Conservation (phyloP, 2,113 vertebrate genomes). For the Cathartes aura region DNA sequence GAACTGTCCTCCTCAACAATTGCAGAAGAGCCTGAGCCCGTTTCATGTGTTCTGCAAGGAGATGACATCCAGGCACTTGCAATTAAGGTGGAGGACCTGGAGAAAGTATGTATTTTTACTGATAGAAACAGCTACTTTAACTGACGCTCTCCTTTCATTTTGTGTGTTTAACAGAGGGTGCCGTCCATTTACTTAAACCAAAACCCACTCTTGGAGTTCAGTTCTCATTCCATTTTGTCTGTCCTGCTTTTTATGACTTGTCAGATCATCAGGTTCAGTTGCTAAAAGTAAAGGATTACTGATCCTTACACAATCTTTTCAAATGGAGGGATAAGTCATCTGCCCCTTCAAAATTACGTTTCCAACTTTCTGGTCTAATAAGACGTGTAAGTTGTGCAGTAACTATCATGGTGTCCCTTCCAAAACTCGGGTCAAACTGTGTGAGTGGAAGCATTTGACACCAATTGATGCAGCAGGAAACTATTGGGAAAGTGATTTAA, state of each 20-base stretch:
- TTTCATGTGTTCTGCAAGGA: slow-evolving; percentile 55
- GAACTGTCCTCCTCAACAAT: slow-evolving; percentile 26
- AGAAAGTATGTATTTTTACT: slow-evolving; percentile 75
- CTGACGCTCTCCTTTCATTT: neutral
- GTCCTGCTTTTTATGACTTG: neutral
- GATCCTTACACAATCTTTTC: neutral
- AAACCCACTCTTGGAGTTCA: neutral
- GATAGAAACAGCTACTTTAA: neutral
- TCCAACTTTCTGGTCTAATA: neutral
- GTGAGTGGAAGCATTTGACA: neutral
- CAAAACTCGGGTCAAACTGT: neutral
- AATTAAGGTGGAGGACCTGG: slow-evolving; percentile 74
- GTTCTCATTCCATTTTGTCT: neutral
- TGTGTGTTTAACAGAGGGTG: neutral
- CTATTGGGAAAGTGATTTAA: neutral
- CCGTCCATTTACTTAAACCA: neutral
- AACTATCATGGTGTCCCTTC: neutral
- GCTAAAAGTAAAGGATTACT: neutral
- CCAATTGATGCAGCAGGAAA: neutral
- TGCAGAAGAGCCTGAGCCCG: slow-evolving; percentile 58
- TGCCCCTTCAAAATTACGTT: neutral
- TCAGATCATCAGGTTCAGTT: neutral
- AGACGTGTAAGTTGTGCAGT: neutral
- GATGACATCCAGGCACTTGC: slow-evolving; percentile 77
- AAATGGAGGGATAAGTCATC: neutral